Evolutionary conservation across 2,888 invertebrate genomes (phyloP), one percentile per base, ranked within the genome.

Genomic region (Hypolimnas misippus): DNA sequence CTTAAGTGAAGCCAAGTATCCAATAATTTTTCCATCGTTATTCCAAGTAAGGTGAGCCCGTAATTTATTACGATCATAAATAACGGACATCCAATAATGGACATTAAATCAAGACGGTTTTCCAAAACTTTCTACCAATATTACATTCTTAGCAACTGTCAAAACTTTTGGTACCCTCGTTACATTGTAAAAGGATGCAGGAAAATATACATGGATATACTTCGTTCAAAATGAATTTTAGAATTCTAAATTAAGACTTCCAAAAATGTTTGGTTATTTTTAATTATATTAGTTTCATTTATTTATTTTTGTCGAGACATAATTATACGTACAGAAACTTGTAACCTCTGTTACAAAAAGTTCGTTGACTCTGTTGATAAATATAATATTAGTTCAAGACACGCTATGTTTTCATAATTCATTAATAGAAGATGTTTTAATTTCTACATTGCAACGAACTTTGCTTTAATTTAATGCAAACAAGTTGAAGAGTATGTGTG

Each of bases 51-150:
- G 71, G 71, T 74, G 70, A 71, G 65, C 58, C 52, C 56, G 66
- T 70, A 72, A 74, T 73, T 74, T 73, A 75, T 73, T 64, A 64
- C 69, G 55, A 62, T 66, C 70, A 63, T 75, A 73, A 74, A 75
- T 75, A 74, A 74, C 69, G 62, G 62, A 68, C 65, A 71, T 70
- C 74, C 71, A 73, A 74, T 76, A 76, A 75, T 73, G 69, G 68
- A 68, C 70, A 68, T 68, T 66, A 70, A 72, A 70, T 70, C 70
- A 66, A 55, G 62, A 56, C 59, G 68, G 65, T 66, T 63, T 58
- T 67, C 62, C 50, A 38, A 66, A 68, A 70, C 62, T 73, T 70
- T 57, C 49, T 57, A 42, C 60, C 65, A 63, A 68, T 70, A 71
- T 73, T 68, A 71, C 72, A 65, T 71, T 73, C 70, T 67, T 66